These are phyloP conservation scores for Pangasius sanitwongsei DNA, from an alignment of 2,797 vertebrate genomes.

Conservation along the genomic window DNA sequence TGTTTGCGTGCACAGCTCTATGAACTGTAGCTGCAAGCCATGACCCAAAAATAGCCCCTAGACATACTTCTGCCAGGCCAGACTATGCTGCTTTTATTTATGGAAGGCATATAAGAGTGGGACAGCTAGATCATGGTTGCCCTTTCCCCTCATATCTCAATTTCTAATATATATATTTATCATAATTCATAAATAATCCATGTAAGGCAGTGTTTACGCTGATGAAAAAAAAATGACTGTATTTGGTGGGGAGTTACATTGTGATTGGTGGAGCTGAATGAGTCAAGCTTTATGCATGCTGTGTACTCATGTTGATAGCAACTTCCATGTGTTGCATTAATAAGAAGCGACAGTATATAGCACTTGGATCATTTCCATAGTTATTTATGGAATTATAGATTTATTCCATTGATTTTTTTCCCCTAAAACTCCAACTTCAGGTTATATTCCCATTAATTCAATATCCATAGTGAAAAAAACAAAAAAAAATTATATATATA, in stretches of 20 bases:
- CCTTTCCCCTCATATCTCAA: conserved; percentile 48
- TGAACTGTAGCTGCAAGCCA: conserved; percentile 42
- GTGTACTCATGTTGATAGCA: conserved; percentile 41
- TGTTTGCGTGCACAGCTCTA: conserved; percentile 47
- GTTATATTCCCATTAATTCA: background rate
- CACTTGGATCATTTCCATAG: conserved; percentile 6
- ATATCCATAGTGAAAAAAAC: background rate
- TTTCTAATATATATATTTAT: background rate
- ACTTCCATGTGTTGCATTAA: conserved; percentile 38
- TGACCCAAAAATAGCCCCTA: conserved; percentile 67
- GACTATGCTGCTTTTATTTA: conserved; percentile 68
- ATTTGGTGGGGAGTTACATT: background rate
- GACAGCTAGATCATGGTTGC: conserved; percentile 58
- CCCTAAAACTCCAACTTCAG: background rate
- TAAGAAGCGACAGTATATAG: background rate
- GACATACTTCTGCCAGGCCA: conserved; percentile 63
- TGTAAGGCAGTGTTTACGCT: background rate
- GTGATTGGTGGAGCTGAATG: background rate
- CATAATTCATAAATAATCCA: background rate
- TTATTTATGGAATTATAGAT: conserved; percentile 9
- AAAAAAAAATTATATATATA: background rate
- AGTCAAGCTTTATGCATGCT: conserved; percentile 36
- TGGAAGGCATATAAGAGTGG: conserved; percentile 64
- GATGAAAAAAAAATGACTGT: background rate
- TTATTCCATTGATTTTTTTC: background rate